phyloP scores from a whole-genome alignment of 1,140 invertebrate species.

The Rhynchophorus ferrugineus region DNA sequence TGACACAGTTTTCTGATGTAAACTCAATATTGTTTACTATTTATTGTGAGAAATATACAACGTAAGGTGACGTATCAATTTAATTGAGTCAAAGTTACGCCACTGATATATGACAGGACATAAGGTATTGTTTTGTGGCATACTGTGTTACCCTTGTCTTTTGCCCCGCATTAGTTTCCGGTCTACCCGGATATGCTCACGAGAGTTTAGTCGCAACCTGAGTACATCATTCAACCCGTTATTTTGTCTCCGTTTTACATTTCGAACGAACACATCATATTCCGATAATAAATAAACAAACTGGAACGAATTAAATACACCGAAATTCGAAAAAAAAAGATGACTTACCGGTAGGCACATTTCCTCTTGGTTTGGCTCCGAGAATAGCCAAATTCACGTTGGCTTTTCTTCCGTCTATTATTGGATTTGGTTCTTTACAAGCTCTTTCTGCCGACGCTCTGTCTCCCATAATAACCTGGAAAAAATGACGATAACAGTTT shows the following conservation, averaged over 20 bases:
- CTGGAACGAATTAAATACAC: constrained; percentile 15
- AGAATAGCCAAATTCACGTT: constrained; percentile 97
- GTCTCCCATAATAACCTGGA: constrained; percentile 96
- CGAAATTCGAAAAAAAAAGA: constrained; percentile 14
- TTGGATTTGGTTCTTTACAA: constrained; percentile 96
- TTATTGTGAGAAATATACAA: too few relatives aligned
- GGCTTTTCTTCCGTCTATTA: constrained; percentile 96
- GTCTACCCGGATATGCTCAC: background rate
- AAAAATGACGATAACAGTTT: constrained; percentile 21
- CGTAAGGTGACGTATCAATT: too few relatives aligned
- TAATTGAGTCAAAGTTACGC: too few relatives aligned
- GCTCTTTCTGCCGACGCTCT: constrained; percentile 86
- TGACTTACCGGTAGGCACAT: constrained; percentile 64
- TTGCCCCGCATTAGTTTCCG: background rate
- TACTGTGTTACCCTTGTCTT: background rate
- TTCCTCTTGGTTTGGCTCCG: constrained; percentile 89
- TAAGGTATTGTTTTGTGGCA: background rate
- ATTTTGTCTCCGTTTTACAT: background rate
- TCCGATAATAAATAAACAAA: too few relatives aligned
- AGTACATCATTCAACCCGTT: too few relatives aligned
- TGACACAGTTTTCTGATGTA: too few relatives aligned
- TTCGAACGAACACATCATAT: too few relatives aligned
- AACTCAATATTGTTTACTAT: too few relatives aligned
- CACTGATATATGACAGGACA: background rate
- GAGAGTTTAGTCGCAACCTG: too few relatives aligned